Conservation (phyloP, 2,888 invertebrate species). For the Dolichomitus sp. region DNA sequence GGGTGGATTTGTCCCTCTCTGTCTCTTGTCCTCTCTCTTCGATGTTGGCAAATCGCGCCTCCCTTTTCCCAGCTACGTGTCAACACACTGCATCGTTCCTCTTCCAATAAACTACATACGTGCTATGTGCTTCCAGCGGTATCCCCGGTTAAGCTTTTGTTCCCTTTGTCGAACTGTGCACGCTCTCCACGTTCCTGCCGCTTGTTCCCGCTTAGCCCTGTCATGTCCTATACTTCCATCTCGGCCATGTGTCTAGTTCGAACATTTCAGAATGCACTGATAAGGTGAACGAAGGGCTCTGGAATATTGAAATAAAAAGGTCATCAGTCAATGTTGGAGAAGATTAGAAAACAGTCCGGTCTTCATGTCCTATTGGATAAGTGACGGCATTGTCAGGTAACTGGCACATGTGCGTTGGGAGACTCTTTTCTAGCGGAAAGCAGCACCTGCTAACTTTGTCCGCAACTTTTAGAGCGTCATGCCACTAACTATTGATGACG, state of each 20-base stretch:
- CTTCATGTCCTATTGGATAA: background rate
- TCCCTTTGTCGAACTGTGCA: constrained; percentile 53
- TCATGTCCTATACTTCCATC: constrained; percentile 22
- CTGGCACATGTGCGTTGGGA: no score
- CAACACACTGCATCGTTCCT: constrained; percentile 45
- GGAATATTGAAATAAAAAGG: background rate
- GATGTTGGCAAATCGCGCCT: background rate
- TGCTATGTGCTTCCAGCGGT: constrained; percentile 54
- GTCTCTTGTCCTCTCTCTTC: constrained; percentile 12
- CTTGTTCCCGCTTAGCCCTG: constrained; percentile 2
- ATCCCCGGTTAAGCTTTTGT: constrained; percentile 53
- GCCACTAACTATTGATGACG: background rate
- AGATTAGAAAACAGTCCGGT: background rate
- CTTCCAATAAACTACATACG: constrained; percentile 66
- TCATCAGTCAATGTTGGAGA: background rate
- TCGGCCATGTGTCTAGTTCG: background rate
- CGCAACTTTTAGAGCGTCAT: background rate
- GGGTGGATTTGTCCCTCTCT: constrained; percentile 7
- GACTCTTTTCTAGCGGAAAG: no score
- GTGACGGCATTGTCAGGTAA: background rate
- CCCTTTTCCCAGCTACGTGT: constrained; percentile 35
- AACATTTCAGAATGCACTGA: background rate
- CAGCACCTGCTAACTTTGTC: background rate
- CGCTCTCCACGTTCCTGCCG: constrained; percentile 29
- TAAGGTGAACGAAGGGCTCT: constrained; percentile 1